phyloP scores from a whole-genome alignment of 2,888 invertebrate species.

The Caenorhabditis sp. region DNA sequence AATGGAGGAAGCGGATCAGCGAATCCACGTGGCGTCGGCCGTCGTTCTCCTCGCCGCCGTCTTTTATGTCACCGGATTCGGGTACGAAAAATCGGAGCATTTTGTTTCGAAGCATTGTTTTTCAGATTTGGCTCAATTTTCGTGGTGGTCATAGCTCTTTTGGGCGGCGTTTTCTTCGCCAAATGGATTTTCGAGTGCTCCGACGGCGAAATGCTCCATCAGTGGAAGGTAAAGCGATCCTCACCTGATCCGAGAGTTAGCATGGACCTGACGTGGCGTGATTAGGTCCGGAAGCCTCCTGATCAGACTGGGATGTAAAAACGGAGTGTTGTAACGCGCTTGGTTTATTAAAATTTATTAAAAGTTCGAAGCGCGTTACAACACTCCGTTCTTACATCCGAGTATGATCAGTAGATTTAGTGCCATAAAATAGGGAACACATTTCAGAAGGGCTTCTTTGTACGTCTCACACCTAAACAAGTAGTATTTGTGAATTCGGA shows the following conservation, averaged over 20 bases:
- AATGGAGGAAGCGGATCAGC: slow-evolving; percentile 12
- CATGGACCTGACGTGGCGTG: too few relatives aligned
- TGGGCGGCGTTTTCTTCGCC: slow-evolving; percentile 28
- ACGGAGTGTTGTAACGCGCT: too few relatives aligned
- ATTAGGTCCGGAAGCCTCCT: too few relatives aligned
- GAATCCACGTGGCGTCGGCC: slow-evolving; percentile 48
- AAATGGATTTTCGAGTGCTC: slow-evolving; percentile 49
- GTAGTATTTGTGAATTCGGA: too few relatives aligned
- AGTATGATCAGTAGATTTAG: too few relatives aligned
- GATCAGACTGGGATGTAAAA: too few relatives aligned
- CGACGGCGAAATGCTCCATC: slow-evolving; percentile 48
- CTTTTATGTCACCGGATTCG: slow-evolving; percentile 35
- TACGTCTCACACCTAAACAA: not conserved
- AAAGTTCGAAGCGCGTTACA: too few relatives aligned
- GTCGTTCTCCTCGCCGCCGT: slow-evolving; percentile 17
- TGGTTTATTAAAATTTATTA: too few relatives aligned
- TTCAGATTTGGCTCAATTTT: slow-evolving; percentile 33
- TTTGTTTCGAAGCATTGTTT: not conserved
- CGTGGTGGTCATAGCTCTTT: slow-evolving; percentile 4
- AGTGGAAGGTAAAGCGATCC: slow-evolving; percentile 43
- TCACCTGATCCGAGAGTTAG: too few relatives aligned
- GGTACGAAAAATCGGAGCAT: not conserved
- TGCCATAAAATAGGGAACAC: too few relatives aligned
- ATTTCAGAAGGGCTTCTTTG: not conserved
- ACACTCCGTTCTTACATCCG: too few relatives aligned